Base-by-base conservation (phyloP, 2,888 invertebrate genomes). In the Coelinius sp. region DNA sequence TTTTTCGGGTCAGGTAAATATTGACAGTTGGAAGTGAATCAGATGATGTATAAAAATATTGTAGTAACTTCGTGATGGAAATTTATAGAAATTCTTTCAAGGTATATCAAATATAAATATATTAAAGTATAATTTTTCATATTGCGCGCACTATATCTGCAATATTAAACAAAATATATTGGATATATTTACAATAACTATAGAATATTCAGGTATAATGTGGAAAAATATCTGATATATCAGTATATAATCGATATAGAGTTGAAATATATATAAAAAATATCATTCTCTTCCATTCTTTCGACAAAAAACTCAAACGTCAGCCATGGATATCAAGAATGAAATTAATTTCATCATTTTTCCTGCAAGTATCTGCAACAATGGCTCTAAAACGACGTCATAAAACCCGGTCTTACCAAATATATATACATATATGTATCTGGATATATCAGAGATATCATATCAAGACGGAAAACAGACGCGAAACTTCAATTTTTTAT, bases 401-500 rank as follows among this genome's bases (percentile, higher is more conserved):
- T 49, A 49, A 49, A 49, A 49, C 14, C 20, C 20, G 46, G 3
- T 49, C 20, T 7, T 14, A 4, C 46, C 3, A 20, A 49, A 1
- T n/a, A 17, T n/a, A 44, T 5, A n/a, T 44, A 44, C 44, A 6
- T n/a, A n/a, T n/a, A n/a, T n/a, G n/a, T n/a, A n/a, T n/a, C n/a
- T n/a, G n/a, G n/a, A 20, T 49, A 20, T 8, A 2, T 14, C 20
- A 2, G 1, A n/a, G 20, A 49, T 8, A 49, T 49, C 46, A 49
- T 49, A 49, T 20, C 46, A 49, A n/a, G 1, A 53, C 35, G 31
- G 12, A 59, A 17, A 31, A 35, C 10, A 35, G 7, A 17, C 17
- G 31, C 17, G 7, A 8, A 56, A 14, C 35, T 63, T 63, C 63
- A 69, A 63, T 69, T 63, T 68, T 63, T 49, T 49, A 63, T 68